A percentile compares a stretch with the other conserved stretches of the same genome.
These are phyloP conservation scores for Campopleginae sp. DNA, from an alignment of 2,888 invertebrate genomes.

Conservation along the genomic window DNA sequence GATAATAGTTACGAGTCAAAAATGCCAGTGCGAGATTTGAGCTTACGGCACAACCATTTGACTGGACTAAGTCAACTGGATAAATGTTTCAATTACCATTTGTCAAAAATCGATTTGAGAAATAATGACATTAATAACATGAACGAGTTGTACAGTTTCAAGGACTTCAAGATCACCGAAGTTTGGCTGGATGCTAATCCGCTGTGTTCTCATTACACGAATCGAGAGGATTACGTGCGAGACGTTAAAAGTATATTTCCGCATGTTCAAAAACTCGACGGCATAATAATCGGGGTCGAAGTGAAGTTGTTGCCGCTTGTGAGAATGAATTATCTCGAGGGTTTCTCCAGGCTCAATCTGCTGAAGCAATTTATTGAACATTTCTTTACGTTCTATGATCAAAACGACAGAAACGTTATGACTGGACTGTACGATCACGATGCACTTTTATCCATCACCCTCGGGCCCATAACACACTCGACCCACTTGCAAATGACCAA, in stretches of 20 bases:
- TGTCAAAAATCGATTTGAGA: conserved; percentile 79
- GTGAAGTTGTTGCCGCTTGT: conserved; percentile 73
- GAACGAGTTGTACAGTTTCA: conserved; percentile 76
- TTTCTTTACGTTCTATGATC: conserved; percentile 81
- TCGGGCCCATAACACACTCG: conserved; percentile 77
- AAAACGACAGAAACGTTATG: conserved; percentile 79
- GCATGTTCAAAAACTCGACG: conserved; percentile 79
- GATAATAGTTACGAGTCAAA: conserved; percentile 67
- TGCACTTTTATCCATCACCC: conserved; percentile 81
- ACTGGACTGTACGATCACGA: conserved; percentile 80
- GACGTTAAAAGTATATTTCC: conserved; percentile 79
- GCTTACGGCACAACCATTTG: conserved; percentile 77
- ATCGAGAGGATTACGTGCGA: conserved; percentile 77
- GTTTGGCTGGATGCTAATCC: conserved; percentile 82
- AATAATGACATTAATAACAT: conserved; percentile 78
- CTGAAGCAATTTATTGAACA: conserved; percentile 81
- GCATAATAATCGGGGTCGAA: conserved; percentile 77
- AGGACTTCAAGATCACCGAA: conserved; percentile 80
- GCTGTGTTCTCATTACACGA: conserved; percentile 75
- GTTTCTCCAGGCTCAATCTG: conserved; percentile 73
- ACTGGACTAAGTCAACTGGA: conserved; percentile 74
- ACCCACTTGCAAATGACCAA: conserved; percentile 79
- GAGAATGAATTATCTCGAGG: conserved; percentile 75
- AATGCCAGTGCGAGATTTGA: conserved; percentile 78
- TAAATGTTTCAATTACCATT: conserved; percentile 77